These are phyloP conservation scores for Macrosteles quadrilineatus DNA, from an alignment of 1,140 invertebrate species.

Conservation along the genomic window DNA sequence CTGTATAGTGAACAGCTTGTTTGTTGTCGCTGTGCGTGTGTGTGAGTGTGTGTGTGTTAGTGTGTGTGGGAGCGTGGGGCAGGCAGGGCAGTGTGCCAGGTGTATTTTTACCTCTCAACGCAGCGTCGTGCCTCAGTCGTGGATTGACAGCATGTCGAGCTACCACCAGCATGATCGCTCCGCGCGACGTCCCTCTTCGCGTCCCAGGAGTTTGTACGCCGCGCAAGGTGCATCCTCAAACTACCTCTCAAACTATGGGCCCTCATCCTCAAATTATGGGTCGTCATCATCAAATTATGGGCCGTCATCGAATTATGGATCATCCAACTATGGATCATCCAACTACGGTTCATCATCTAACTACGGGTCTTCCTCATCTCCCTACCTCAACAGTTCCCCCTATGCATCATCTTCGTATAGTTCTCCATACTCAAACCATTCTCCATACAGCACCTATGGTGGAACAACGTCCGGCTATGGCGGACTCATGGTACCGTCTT, in stretches of 20 bases:
- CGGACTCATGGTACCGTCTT: conserved; percentile 56
- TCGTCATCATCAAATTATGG: background rate
- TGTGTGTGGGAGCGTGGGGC: background rate
- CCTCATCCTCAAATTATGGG: background rate
- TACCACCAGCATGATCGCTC: background rate
- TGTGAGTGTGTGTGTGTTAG: no score
- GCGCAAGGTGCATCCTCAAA: background rate
- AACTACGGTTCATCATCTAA: background rate
- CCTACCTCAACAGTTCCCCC: conserved; percentile 17
- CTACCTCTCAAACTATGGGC: background rate
- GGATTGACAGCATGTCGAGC: background rate
- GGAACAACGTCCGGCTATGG: conserved; percentile 64
- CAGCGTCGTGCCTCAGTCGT: background rate
- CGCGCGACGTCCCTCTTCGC: background rate
- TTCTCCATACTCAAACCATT: conserved; percentile 25
- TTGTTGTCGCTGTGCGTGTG: no score
- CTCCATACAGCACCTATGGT: conserved; percentile 55
- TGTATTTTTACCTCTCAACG: background rate
- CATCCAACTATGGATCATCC: background rate
- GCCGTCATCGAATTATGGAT: no score
- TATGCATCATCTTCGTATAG: conserved; percentile 28
- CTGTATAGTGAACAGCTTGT: no score
- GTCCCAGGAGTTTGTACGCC: background rate
- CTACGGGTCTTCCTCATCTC: conserved; percentile 17
- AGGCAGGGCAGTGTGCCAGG: background rate